Percentiles rank a stretch among this genome's conserved stretches.
phyloP scores from a whole-genome alignment of 2,113 vertebrate species.

The Lagopus muta region DNA sequence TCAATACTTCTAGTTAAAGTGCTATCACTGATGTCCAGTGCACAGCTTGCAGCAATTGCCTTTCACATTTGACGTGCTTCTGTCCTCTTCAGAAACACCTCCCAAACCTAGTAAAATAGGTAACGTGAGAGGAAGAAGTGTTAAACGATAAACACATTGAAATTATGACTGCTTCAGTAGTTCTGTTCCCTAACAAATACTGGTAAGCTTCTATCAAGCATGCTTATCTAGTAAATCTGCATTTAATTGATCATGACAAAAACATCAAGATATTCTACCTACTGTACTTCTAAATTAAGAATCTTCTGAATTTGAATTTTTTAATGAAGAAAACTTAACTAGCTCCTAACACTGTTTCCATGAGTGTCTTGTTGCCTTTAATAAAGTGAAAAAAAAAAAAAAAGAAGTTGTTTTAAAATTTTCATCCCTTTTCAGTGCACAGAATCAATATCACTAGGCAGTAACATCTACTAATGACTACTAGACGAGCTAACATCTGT shows the following conservation, averaged over 20 bases:
- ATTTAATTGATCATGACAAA: neutral
- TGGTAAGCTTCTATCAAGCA: neutral
- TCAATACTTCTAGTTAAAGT: slow-evolving; percentile 31
- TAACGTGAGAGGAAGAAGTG: slow-evolving; percentile 1
- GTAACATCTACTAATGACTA: neutral
- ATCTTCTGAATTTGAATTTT: neutral
- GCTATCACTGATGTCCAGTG: neutral
- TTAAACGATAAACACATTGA: neutral
- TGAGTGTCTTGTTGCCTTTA: neutral
- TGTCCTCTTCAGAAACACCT: neutral
- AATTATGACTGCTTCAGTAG: neutral
- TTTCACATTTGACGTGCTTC: slow-evolving; percentile 27
- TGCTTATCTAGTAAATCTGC: neutral
- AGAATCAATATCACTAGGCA: neutral
- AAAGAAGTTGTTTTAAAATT: neutral
- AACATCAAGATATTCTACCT: neutral
- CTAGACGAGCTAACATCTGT: neutral
- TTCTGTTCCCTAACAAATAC: neutral
- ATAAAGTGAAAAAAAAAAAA: slow-evolving; percentile 9
- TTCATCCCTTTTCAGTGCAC: slow-evolving; percentile 9
- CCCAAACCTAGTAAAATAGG: neutral
- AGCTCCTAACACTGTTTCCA: neutral
- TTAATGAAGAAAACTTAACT: neutral
- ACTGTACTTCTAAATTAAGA: neutral
- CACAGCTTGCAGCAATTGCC: slow-evolving; percentile 37